These are phyloP conservation scores for Sisyra nigra DNA, from an alignment of 2,888 invertebrate species.

Conservation along the genomic window DNA sequence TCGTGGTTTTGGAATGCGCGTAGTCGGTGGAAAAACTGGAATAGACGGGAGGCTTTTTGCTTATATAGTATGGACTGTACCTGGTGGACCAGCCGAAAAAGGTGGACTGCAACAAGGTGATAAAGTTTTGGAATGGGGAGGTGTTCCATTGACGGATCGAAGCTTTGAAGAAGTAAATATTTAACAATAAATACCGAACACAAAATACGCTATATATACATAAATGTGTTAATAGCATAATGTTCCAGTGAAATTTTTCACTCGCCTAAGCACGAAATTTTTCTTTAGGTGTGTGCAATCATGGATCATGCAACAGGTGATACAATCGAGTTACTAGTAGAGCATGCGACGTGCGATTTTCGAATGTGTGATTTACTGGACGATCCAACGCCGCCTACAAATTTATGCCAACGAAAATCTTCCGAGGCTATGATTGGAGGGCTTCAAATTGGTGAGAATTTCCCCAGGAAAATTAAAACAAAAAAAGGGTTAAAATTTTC, in stretches of 20 bases:
- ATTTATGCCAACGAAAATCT: conserved; percentile 20
- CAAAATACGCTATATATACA: too few species aligned
- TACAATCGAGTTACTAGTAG: conserved; percentile 70
- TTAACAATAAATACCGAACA: too few species aligned
- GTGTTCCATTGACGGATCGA: conserved; percentile 73
- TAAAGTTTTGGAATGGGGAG: conserved; percentile 85
- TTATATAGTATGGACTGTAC: conserved; percentile 82
- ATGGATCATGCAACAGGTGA: conserved; percentile 59
- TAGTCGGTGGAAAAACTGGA: conserved; percentile 82
- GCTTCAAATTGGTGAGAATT: conserved; percentile 38
- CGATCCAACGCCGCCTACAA: conserved; percentile 27
- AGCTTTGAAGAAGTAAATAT: conserved; percentile 62
- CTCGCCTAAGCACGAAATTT: not conserved
- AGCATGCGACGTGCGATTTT: conserved; percentile 55
- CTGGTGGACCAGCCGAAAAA: conserved; percentile 82
- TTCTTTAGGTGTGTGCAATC: conserved; percentile 52
- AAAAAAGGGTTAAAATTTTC: not conserved
- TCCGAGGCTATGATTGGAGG: conserved; percentile 30
- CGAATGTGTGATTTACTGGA: conserved; percentile 53
- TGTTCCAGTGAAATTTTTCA: too few species aligned
- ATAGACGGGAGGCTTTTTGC: conserved; percentile 76
- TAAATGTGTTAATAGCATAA: too few species aligned
- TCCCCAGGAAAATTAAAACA: not conserved
- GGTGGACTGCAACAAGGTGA: conserved; percentile 79
- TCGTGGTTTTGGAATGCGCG: conserved; percentile 86